Evolutionary conservation across 2,888 invertebrate species (phyloP).

Genomic region (Sminthurinus aureus): DNA sequence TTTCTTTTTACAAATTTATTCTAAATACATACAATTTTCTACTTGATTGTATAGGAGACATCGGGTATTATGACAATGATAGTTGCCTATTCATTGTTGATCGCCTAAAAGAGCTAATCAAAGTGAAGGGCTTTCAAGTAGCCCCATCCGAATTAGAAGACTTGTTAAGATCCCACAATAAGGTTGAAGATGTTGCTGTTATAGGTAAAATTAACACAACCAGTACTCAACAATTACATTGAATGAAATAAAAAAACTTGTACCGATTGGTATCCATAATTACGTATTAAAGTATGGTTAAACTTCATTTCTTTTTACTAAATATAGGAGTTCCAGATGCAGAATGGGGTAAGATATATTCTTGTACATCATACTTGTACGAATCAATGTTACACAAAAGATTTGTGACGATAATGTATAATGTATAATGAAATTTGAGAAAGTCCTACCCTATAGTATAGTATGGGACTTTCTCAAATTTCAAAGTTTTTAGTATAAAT

Average conservation of each 20-base stretch:
- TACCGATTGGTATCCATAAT: no score
- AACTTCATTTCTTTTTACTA: background rate
- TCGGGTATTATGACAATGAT: constrained; percentile 62
- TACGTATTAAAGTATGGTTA: no score
- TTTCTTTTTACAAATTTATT: no score
- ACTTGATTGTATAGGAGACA: constrained; percentile 63
- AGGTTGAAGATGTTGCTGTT: constrained; percentile 82
- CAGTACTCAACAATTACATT: background rate
- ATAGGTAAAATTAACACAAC: constrained; percentile 67
- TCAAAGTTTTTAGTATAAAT: no score
- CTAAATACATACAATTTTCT: no score
- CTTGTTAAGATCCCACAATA: constrained; percentile 75
- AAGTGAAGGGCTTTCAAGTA: constrained; percentile 7
- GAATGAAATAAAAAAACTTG: no score
- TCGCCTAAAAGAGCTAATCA: constrained; percentile 72
- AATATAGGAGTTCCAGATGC: constrained; percentile 75
- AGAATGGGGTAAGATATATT: constrained; percentile 63
- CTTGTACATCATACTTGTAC: no score
- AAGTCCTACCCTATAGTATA: no score
- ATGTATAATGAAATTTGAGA: no score
- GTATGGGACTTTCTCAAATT: no score
- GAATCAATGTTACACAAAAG: no score
- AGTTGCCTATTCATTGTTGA: constrained; percentile 72
- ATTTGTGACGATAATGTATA: no score
- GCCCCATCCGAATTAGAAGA: constrained; percentile 61